Base-by-base conservation (phyloP, 2,797 vertebrate genomes). In the Diceros bicornis region DNA sequence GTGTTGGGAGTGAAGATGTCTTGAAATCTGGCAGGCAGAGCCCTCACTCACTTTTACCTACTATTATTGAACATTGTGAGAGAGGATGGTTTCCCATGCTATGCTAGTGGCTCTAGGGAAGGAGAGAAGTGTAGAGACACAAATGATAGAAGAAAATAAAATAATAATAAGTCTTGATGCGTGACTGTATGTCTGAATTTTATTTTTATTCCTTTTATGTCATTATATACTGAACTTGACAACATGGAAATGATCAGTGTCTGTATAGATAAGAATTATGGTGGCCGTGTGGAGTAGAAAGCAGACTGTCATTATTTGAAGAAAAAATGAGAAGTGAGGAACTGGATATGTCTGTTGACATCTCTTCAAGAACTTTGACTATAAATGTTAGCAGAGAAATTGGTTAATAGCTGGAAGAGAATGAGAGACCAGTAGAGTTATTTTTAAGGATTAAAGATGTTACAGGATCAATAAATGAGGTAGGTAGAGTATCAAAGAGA, bases 111-210 rank as follows among this genome's bases (percentile, higher is more conserved):
- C 11, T 61, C 55, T 59, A 32, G 7, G 20, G 6, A 88, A 83
- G 34, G 10, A 69, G 16, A 88, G 27, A 85, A 44, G 50, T 8
- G 2, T 47, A 85, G 20, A 44, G 11, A 50, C 1, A 10, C 34
- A 89, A 81, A 32, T 62, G 23, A 50, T 18, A 57, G 55, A 21
- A 94, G 44, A 87, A 88, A 55, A 37, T 64, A 44, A 71, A 61
- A 17, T 66, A 78, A 17, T 66, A 78, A 34, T 17, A 88, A 27
- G 8, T 50, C 16, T 50, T 91, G 13, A 50, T 32, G 55, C 61
- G 1, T 79, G 16, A 62, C 75, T 75, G 7, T 25, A 41, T 37
- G 17, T 47, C 34, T 44, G 37, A 50, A 4, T 74, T 61, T 68
- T 59, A n/a, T 8, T 78, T 78, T 69, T n/a, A 74, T 34, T 86